Percentiles rank a stretch among this genome's conserved stretches.
Evolutionary conservation across 2,888 invertebrate genomes (phyloP).

Genomic region (Athalia circularis): DNA sequence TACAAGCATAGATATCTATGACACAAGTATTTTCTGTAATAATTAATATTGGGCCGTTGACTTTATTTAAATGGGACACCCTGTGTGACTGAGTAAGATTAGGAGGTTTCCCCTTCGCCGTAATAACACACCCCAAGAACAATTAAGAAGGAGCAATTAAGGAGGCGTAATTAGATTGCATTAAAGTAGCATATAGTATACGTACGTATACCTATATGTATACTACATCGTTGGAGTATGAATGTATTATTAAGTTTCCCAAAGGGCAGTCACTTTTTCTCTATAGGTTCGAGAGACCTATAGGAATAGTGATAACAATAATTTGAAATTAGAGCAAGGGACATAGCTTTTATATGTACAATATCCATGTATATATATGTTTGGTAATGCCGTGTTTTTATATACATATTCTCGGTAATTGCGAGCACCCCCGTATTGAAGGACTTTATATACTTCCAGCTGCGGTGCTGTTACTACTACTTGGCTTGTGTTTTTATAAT

Average conservation of each 20-base stretch:
- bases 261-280: slow-evolving; percentile 20
- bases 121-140: slow-evolving; percentile 25
- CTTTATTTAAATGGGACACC: not conserved
- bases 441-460: not conserved
- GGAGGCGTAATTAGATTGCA: slow-evolving; percentile 33
- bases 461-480: not conserved
- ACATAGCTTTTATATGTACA: not conserved
- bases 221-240: slow-evolving; percentile 6
- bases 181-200: slow-evolving; percentile 11
- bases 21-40: too few species aligned
- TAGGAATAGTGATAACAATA: slow-evolving; percentile 7
- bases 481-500: slow-evolving; percentile 28
- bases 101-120: not conserved
- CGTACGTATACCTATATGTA: too few species aligned
- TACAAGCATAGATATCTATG: too few species aligned
- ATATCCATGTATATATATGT: not conserved
- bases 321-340: slow-evolving; percentile 34
- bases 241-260: slow-evolving; percentile 32
- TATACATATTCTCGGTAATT: not conserved
- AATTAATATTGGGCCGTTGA: too few species aligned
- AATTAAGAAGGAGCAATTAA: slow-evolving; percentile 25
- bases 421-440: slow-evolving; percentile 34
- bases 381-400: slow-evolving; percentile 19
- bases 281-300: not conserved
- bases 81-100: not conserved